Base-by-base conservation (phyloP, 2,113 vertebrate genomes). In the Guaruba guarouba region DNA sequence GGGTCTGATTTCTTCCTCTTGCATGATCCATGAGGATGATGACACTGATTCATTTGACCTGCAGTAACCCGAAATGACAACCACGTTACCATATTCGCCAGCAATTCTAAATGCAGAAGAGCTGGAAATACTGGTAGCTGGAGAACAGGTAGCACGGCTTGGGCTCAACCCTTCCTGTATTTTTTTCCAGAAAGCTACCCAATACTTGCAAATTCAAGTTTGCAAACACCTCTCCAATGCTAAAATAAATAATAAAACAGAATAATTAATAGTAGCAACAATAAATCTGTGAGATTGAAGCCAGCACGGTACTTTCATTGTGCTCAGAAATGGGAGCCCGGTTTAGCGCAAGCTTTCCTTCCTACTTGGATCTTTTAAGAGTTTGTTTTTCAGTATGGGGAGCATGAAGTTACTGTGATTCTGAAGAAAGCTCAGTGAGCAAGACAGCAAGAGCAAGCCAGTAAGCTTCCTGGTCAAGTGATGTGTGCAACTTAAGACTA, bases 61-160 rank as follows among this genome's bases (percentile, higher is more conserved):
- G 19, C 27, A 78, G 77, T 82, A 77, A 85, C 76, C 86, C 55
- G 25, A 88, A 61, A 95, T 82, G 83, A 94, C 33, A 95, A 19
- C 64, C 41, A 41, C 0, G 0, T 68, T 62, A 76, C 37, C 29
- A 1, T 57, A 82, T 86, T 83, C 59, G 20, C n/a, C 83, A 81
- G 28, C 29, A 92, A 69, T 39, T 54, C 46, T 44, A 86, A 88
- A 93, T 41, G 70, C 37, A 67, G 68, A 88, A 88, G 51, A 90
- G 59, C 79, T 83, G 76, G 95, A 97, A 97, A 95, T 87, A 81
- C 68, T 11, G 11, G 92, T 62, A 90, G 64, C 31, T 91, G 46
- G 18, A 83, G 28, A 90, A 88, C 35, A 86, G 44, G 68, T 29
- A 83, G 25, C 11, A 44, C n/a, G 54, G n/a, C 55, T 49, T 41